phyloP scores from a whole-genome alignment of 2,888 invertebrate genomes.

The Cataglyphis rosenhaueri region DNA sequence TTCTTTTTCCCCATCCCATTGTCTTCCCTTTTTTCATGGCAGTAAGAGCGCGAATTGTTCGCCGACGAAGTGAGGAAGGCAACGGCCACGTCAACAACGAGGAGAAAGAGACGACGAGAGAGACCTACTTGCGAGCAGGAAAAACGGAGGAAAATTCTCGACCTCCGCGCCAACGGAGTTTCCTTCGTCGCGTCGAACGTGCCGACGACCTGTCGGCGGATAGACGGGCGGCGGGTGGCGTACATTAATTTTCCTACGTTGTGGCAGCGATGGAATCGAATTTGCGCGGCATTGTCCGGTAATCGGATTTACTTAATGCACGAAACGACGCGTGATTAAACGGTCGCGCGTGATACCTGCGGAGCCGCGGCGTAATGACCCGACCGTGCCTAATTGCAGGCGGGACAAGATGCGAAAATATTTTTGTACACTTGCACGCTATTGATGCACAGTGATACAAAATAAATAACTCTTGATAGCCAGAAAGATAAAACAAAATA shows the following conservation, averaged over 20 bases:
- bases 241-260: constrained; percentile 57
- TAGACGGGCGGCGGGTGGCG: constrained; percentile 37
- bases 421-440: constrained; percentile 28
- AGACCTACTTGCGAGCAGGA: constrained; percentile 7
- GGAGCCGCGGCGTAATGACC: constrained; percentile 53
- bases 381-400: constrained; percentile 61
- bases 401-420: constrained; percentile 15
- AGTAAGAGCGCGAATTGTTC: constrained; percentile 44
- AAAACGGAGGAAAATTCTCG: constrained; percentile 19
- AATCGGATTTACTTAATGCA: constrained; percentile 71
- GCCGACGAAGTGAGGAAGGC: constrained; percentile 48
- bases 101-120: constrained; percentile 21
- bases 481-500: neutral
- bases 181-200: constrained; percentile 2
- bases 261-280: constrained; percentile 62
- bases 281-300: constrained; percentile 57
- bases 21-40: constrained; percentile 20
- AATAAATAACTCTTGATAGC: neutral
- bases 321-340: constrained; percentile 68
- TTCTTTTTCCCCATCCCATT: constrained; percentile 22
- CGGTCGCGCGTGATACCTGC: constrained; percentile 54
- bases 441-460: neutral
- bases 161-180: constrained; percentile 4
- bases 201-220: constrained; percentile 35
- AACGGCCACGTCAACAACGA: constrained; percentile 28